Base-by-base conservation (phyloP, 2,888 invertebrate genomes). In the Trachelus troglodyta region DNA sequence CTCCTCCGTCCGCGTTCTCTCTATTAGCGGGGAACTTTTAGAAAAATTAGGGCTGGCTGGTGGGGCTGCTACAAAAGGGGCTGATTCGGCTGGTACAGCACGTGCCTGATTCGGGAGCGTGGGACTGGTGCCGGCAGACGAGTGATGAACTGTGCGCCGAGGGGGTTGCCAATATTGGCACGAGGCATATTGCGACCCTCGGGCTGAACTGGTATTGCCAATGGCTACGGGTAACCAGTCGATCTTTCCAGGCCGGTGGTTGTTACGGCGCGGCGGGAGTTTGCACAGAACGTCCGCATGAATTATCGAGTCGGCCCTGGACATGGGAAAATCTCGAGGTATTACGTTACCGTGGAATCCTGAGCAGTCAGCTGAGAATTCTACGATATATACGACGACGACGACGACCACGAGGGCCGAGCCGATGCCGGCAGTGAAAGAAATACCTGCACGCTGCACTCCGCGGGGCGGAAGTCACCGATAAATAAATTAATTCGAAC, bases 151-250 rank as follows among this genome's bases (percentile, higher is more conserved):
- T 37, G 56, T 56, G 79, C 79, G 79, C 37, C 69, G 12, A 56
- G 35, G 74, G 81, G 79, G 79, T 83, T 84, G 89, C 85, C 88
- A 87, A 88, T 89, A 86, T 87, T 90, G 89, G 89, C 91, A 90
- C 90, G 89, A 85, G 89, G 86, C 90, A 90, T 90, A 90, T 90
- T 90, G 89, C 85, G 75, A 78, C 76, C 81, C 79, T 82, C 23
- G 9, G 56, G 56, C 9, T 9, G 56, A 23, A 56, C 23, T 56
- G 23, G 23, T 56, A 9, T 56, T 56, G 56, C 56, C 56, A 56
- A 23, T 56, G 56, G 23, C 83, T 76, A 76, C 31, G 31, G 71
- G 71, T 23, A 34, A 71, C 81, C 74, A 77, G 82, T 79, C 78
- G 79, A 81, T 84, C 82, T 85, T 86, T 87, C 85, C 84, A 85